Percentiles rank a stretch among this genome's conserved stretches.
phyloP scores from a whole-genome alignment of 2,113 vertebrate genomes.

The Desmodus rotundus region DNA sequence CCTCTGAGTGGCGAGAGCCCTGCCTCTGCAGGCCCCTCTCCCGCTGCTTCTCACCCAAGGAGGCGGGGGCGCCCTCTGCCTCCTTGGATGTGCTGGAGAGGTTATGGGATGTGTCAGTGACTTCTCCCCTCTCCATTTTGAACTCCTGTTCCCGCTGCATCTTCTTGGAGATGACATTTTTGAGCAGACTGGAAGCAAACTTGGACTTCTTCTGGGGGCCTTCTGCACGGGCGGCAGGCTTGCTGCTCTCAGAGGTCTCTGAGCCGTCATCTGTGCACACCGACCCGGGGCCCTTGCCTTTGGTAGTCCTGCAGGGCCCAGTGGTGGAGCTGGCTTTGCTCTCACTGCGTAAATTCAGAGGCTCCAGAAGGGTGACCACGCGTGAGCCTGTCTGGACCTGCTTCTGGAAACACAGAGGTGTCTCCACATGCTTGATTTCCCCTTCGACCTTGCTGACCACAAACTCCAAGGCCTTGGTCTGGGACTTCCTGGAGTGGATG shows the following conservation, averaged over 20 bases:
- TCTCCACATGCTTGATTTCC: slow-evolving; percentile 82
- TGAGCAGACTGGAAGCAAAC: slow-evolving; percentile 93
- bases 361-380: slow-evolving; percentile 88
- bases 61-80: slow-evolving; percentile 8
- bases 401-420: slow-evolving; percentile 75
- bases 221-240: slow-evolving; percentile 68
- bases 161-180: slow-evolving; percentile 97
- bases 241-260: slow-evolving; percentile 38
- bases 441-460: slow-evolving; percentile 86
- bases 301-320: slow-evolving; percentile 73
- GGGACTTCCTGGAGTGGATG: slow-evolving; percentile 80
- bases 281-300: slow-evolving; percentile 81
- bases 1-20: slow-evolving; percentile 85
- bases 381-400: slow-evolving; percentile 81
- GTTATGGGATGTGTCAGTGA: slow-evolving; percentile 83
- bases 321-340: slow-evolving; percentile 78
- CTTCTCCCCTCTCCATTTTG: slow-evolving; percentile 96
- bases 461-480: slow-evolving; percentile 85
- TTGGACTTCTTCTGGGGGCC: slow-evolving; percentile 89
- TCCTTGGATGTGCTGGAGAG: slow-evolving; percentile 75
- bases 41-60: slow-evolving; percentile 66
- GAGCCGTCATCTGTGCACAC: slow-evolving; percentile 86
- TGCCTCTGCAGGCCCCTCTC: slow-evolving; percentile 81
- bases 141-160: slow-evolving; percentile 97
- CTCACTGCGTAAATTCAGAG: slow-evolving; percentile 85